Evolutionary conservation across 2,113 vertebrate species (phyloP), one percentile per base, ranked within the genome.

Genomic region (Polypterus senegalus): DNA sequence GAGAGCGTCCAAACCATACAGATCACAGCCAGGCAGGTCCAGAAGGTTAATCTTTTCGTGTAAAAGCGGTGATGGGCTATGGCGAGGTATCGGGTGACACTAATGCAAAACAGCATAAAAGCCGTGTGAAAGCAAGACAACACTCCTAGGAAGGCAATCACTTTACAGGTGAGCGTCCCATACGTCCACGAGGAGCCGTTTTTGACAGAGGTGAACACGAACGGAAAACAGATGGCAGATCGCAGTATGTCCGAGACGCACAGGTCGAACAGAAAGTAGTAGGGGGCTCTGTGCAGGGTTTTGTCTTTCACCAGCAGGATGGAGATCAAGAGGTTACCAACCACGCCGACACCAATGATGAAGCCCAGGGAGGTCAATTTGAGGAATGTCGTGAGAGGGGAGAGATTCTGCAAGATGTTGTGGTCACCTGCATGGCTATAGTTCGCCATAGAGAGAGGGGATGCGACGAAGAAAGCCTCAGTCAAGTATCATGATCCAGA

Each of bases 381-480:
- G 85, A 99, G 92, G 87, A 99, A 99, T 62, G 96, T 97, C 85
- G 92, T 92, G 75, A 98, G 90, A 87, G 95, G 97, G 88, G 94
- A 98, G 74, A 97, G 92, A 89, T 93, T 97, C 89, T 98, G 94
- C 86, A 98, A 90, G 92, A 97, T 93, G 93, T 92, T 97, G 79
- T 87, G 83, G 94, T 97, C 94, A 89, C 92, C 92, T 94, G 96
- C 94, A 97, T 99, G 96, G 91, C 96, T 99, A 90, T 97, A 96
- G 93, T 99, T 99, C 96, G 96, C 96, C 96, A 99, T 99, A 97
- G 96, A 97, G 97, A 86, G 94, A 95, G 90, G 27, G 91, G 92
- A 94, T 88, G 90, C 91, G 96, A 93, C 91, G 89, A 87, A 84
- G 81, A 89, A 86, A 90, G 89, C 90, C 88, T 97, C 87, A 97